Base-by-base conservation (phyloP, 1,140 invertebrate genomes). In the Hycleus cichorii region DNA sequence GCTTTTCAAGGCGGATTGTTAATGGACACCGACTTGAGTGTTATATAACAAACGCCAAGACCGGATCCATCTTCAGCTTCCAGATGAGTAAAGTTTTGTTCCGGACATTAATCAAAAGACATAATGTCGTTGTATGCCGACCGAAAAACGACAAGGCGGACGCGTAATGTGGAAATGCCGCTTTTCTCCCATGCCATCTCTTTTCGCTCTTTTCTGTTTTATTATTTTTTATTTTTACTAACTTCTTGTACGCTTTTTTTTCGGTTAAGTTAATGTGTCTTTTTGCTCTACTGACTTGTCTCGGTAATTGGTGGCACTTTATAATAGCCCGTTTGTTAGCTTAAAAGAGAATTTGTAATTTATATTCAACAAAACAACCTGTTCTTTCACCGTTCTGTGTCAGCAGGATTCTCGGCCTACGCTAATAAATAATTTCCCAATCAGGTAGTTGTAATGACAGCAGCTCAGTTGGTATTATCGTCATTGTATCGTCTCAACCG, bases 391-490 rank as follows among this genome's bases (percentile, higher is more conserved):
- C 32, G 32, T 32, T 32, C 40, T 53, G 42, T 53, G 51, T 53
- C 51, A 53, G 51, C 51, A 32, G 42, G 42, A 32, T 46, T 45
- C 10, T 42, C 42, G 39, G 39, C 46, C 51, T 11, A 53, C 25
- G 45, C 32, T 53, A 45, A 53, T 53, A 53, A 53, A 53, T 53
- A 46, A 53, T 53, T 53, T 46, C 46, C 51, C 51, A 53, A 53
- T 53, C 51, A 53, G 50, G 51, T 53, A 53, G 51, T 53, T 53
- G 51, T 53, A 53, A 53, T 53, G 51, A 53, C 51, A 53, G 39
- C 4, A 42, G 51, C 51, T 53, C 51, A 53, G 51, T 53, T 53
- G 51, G 51, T 53, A 53, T 53, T 53, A 53, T 53, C 51, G 42
- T 32, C 32, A 18, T 53, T 53, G 51, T 53, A 44, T 53, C 51